phyloP scores from a whole-genome alignment of 2,888 invertebrate species.

The Cyclophora albipunctata region DNA sequence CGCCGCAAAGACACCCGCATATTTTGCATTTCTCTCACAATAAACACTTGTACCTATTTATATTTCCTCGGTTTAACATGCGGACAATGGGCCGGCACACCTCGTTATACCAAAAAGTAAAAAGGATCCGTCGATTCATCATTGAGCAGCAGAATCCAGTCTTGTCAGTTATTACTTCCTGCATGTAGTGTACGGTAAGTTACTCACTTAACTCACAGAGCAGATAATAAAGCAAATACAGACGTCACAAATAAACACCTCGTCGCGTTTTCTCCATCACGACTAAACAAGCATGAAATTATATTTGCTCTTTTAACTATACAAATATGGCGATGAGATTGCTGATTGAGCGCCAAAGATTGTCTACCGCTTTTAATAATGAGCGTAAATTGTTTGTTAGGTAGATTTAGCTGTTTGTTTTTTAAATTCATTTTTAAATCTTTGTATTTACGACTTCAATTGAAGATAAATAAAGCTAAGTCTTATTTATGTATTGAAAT shows the following conservation, averaged over 20 bases:
- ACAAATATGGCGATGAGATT: slow-evolving; percentile 27
- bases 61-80: slow-evolving; percentile 16
- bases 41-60: slow-evolving; percentile 19
- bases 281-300: slow-evolving; percentile 34
- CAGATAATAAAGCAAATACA: slow-evolving; percentile 42
- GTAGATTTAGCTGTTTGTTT: slow-evolving; percentile 13
- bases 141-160: too few species aligned
- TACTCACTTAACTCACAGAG: slow-evolving; percentile 33
- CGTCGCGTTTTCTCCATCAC: slow-evolving; percentile 34
- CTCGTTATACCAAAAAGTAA: neutral
- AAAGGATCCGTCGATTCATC: too few species aligned
- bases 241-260: slow-evolving; percentile 39
- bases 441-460: slow-evolving; percentile 11
- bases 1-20: slow-evolving; percentile 25
- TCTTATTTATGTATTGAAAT: slow-evolving; percentile 20
- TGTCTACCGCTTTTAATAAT: slow-evolving; percentile 11
- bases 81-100: slow-evolving; percentile 18
- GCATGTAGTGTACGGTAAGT: slow-evolving; percentile 23
- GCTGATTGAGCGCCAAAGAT: slow-evolving; percentile 15
- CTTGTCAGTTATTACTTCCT: slow-evolving; percentile 28
- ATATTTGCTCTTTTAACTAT: slow-evolving; percentile 45
- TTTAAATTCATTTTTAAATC: slow-evolving; percentile 11
- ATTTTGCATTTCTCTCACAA: slow-evolving; percentile 49
- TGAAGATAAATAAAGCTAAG: slow-evolving; percentile 13
- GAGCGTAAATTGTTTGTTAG: slow-evolving; percentile 12